phyloP scores from a whole-genome alignment of 2,113 vertebrate genomes.

The Tachysurus vachellii region DNA sequence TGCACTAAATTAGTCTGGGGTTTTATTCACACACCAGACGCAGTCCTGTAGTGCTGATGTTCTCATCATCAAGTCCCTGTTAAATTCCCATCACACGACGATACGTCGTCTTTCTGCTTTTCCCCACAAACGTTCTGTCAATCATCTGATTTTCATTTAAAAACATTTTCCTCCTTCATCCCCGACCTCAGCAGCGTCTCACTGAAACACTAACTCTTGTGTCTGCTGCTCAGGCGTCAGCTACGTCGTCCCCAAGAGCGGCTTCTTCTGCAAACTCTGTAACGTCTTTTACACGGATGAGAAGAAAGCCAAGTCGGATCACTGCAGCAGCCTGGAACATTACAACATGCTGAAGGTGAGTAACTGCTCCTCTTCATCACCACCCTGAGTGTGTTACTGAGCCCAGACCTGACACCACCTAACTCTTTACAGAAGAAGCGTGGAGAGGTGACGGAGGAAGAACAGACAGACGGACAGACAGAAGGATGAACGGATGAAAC shows the following conservation, averaged over 20 bases:
- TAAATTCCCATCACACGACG: no score
- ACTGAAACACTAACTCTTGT: constrained; percentile 30
- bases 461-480: constrained; percentile 12
- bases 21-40: no score
- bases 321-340: constrained; percentile 87
- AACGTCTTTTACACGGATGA: constrained; percentile 88
- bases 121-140: background rate
- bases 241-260: constrained; percentile 79
- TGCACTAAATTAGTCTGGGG: background rate
- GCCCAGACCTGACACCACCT: background rate
- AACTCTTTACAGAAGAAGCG: constrained; percentile 33
- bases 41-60: no score
- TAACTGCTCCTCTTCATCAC: background rate
- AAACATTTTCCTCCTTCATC: no score
- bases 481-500: background rate
- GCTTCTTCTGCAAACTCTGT: constrained; percentile 90
- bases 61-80: no score
- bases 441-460: constrained; percentile 21
- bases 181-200: background rate
- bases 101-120: background rate
- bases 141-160: background rate
- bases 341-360: constrained; percentile 88
- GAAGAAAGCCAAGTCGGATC: constrained; percentile 84
- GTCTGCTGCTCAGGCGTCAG: constrained; percentile 76
- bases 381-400: no score